Evolutionary conservation across 2,113 vertebrate genomes (phyloP).

Genomic region (Hippolais icterina): DNA sequence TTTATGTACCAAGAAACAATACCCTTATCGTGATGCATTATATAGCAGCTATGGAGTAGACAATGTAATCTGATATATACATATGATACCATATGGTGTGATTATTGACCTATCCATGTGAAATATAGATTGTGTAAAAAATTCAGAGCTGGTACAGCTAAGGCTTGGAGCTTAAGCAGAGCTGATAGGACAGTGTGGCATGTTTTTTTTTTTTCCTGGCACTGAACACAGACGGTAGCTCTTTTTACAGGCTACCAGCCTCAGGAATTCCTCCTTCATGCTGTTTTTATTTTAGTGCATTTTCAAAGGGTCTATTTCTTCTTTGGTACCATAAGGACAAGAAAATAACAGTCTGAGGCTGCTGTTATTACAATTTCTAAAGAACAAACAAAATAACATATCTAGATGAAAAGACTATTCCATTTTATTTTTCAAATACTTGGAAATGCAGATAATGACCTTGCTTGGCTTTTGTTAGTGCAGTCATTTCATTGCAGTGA

Average conservation of each 20-base stretch:
- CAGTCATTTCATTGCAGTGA: not conserved
- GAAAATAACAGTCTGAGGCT: not conserved
- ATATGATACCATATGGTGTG: not conserved
- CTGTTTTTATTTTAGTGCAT: not conserved
- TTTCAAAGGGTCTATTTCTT: not conserved
- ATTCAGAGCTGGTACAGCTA: not conserved
- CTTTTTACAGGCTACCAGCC: not conserved
- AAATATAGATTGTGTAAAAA: not conserved
- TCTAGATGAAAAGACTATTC: not conserved
- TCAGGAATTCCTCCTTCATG: not conserved
- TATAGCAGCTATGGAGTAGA: not conserved
- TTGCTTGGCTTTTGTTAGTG: not conserved
- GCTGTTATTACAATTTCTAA: not conserved
- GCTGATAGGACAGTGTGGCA: not conserved
- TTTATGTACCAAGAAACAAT: not conserved
- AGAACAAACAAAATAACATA: not conserved
- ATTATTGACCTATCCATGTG: not conserved
- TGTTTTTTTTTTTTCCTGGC: not conserved
- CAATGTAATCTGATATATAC: not conserved
- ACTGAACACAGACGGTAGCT: not conserved
- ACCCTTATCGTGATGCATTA: not conserved
- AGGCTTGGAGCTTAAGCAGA: not conserved
- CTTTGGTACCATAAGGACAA: not conserved
- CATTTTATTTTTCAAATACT: not conserved
- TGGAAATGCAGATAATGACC: constrained; percentile 3